A percentile compares a stretch with the other conserved stretches of the same genome.
Conservation (phyloP, 2,888 invertebrate genomes). For the Tenthredo notha region DNA sequence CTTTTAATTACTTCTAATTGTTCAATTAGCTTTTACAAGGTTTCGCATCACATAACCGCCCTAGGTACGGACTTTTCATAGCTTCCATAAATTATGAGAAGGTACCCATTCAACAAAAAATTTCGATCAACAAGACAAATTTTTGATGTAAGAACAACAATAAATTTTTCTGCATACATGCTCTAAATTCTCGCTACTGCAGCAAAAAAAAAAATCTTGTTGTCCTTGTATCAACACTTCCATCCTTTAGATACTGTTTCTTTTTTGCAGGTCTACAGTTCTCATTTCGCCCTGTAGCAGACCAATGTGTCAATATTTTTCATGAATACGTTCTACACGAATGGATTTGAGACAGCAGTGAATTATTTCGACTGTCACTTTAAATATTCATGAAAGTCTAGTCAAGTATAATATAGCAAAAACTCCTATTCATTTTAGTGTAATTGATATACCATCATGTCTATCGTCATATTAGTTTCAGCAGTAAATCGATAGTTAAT, state of each 20-base stretch:
- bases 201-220: not conserved
- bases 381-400: not conserved
- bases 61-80: slow-evolving; percentile 13
- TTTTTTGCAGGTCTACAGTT: not conserved
- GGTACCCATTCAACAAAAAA: not conserved
- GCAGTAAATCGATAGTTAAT: not conserved
- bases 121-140: not conserved
- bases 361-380: slow-evolving; percentile 1
- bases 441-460: slow-evolving; percentile 11
- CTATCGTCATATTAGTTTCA: not conserved
- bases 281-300: not conserved
- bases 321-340: not conserved
- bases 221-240: not conserved
- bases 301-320: not conserved
- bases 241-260: not conserved
- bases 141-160: not conserved
- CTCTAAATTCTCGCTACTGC: not conserved
- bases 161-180: not conserved
- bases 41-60: slow-evolving; percentile 30
- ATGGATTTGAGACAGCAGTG: not conserved
- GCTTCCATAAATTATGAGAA: not conserved
- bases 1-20: slow-evolving; percentile 52
- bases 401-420: slow-evolving; percentile 24
- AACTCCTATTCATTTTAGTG: not conserved
- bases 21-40: slow-evolving; percentile 53